Conservation (phyloP, 2,797 vertebrate species). For the Diglossa cyanea region DNA sequence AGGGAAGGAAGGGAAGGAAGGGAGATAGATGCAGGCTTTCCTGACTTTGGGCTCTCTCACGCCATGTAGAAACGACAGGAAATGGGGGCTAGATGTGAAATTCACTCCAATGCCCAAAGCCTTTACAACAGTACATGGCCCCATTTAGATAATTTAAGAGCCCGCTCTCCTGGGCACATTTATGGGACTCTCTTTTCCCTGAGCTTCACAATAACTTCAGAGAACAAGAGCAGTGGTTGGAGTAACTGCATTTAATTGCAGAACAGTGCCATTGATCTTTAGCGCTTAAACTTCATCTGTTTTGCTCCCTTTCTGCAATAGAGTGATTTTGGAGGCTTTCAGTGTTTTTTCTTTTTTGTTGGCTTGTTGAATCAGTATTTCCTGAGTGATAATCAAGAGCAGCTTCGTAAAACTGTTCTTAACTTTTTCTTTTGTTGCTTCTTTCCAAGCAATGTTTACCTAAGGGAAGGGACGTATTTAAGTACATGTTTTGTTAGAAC, state of each 20-base stretch:
- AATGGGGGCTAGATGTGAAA: neutral
- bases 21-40: neutral
- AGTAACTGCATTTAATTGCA: neutral
- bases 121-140: neutral
- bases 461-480: neutral
- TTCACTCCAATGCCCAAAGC: neutral
- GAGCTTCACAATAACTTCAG: neutral
- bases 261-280: neutral
- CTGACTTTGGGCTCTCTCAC: neutral
- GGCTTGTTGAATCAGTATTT: neutral
- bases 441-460: neutral
- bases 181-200: neutral
- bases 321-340: neutral
- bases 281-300: neutral
- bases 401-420: neutral
- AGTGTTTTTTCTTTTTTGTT: neutral
- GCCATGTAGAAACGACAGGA: neutral
- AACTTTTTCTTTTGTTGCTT: neutral
- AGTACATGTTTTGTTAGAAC: neutral
- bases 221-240: neutral
- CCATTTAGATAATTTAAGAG: neutral
- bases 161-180: neutral
- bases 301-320: neutral
- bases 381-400: neutral
- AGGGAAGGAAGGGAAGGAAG: neutral